Evolutionary conservation across 2,888 invertebrate species (phyloP), one percentile per base, ranked within the genome.

Genomic region (Lithophane socia): DNA sequence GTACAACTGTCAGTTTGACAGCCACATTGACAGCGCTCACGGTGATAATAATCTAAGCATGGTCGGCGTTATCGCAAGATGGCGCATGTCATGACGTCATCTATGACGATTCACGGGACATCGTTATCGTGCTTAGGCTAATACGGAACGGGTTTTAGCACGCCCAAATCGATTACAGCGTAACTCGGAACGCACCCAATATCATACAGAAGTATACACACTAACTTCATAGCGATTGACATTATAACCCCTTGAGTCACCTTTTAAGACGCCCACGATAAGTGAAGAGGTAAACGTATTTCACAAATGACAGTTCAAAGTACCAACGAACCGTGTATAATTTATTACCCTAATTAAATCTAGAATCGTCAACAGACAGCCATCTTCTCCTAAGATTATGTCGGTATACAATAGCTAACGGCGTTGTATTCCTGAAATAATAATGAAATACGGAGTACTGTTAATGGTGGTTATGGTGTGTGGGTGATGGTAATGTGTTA

Each of bases 261-360:
- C n/a, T 29, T 65, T 16, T 13, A 64, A 65, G 13, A 64, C 77
- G 24, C 78, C 79, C 60, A 78, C 71, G 24, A 18, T 24, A 42
- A 16, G 37, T 56, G 5, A 44, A 60, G 42, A 77, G 61, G 54
- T 69, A 37, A 24, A 21, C 68, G 5, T 21, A 71, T 64, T 29
- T n/a, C 29, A 47, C 12, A 42, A 49, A 73, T 1, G 47, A 73
- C 66, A 73, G 21, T 42, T 56, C 63, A 72, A 16, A 60, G 37
- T 9, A 7, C 21, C 21, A 9, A 18, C 7, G 8, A 65, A 65
- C 21, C 13, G 21, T 49, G 21, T 44, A 37, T 65, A 80, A 80
- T 80, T 66, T 47, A 80, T 73, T 37, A 37, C 37, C 16, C 16
- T 65, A 72, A 80, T 73, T 80, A 37, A 60, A 73, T 60, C 73